Conservation (phyloP, 2,113 vertebrate genomes). For the Amphiprion percula region DNA sequence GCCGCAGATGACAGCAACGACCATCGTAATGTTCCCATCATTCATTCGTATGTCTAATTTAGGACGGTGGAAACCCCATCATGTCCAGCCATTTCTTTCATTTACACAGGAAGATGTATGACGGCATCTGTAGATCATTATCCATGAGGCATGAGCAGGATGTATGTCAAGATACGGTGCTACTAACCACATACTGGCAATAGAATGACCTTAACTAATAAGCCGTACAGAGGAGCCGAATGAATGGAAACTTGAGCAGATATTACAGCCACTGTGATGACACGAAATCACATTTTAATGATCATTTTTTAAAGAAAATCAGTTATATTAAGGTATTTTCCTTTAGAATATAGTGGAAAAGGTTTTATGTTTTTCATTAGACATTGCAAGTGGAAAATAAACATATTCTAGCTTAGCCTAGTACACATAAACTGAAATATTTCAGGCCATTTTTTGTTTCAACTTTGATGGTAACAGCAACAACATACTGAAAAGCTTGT, state of each 20-base stretch:
- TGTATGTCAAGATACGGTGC: slow-evolving; percentile 32
- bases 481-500: too few species aligned
- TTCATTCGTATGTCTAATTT: slow-evolving; percentile 59
- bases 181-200: slow-evolving; percentile 31
- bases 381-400: too few species aligned
- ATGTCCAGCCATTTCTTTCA: slow-evolving; percentile 53
- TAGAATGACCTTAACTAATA: slow-evolving; percentile 49
- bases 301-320: too few species aligned
- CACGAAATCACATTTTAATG: too few species aligned
- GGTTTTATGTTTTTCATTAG: too few species aligned
- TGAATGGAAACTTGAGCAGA: slow-evolving; percentile 19
- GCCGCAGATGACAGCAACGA: slow-evolving; percentile 63
- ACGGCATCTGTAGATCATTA: slow-evolving; percentile 50
- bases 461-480: too few species aligned
- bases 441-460: too few species aligned
- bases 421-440: too few species aligned
- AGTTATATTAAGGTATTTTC: too few species aligned
- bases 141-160: slow-evolving; percentile 27
- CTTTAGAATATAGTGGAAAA: too few species aligned
- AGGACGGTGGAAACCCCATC: slow-evolving; percentile 52
- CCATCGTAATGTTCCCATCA: slow-evolving; percentile 58
- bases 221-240: slow-evolving; percentile 16
- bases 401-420: too few species aligned
- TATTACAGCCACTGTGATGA: background rate
- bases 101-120: slow-evolving; percentile 53